Percentiles rank a stretch among this genome's conserved stretches.
Evolutionary conservation across 2,797 vertebrate species (phyloP).

Genomic region (Phylloscopus collybita): DNA sequence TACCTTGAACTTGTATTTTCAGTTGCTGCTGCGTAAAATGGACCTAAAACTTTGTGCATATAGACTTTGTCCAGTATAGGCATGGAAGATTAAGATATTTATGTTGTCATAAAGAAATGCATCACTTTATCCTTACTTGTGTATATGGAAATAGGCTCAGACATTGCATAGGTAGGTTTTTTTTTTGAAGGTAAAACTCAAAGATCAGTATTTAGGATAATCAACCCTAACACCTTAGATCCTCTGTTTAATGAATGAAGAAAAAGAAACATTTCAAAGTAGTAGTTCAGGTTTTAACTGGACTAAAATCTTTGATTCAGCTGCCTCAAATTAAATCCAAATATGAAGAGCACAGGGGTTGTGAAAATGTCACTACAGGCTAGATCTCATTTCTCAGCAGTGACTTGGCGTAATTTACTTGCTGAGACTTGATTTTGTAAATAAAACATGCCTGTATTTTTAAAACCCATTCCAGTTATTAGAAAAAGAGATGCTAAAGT

Average conservation of each 20-base stretch:
- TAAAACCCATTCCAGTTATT: background rate
- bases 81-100: background rate
- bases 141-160: background rate
- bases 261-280: background rate
- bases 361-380: background rate
- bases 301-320: background rate
- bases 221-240: background rate
- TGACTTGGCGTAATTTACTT: background rate
- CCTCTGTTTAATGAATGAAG: background rate
- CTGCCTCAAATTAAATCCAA: background rate
- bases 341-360: background rate
- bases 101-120: background rate
- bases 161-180: background rate
- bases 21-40: background rate
- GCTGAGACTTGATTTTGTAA: background rate
- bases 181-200: background rate
- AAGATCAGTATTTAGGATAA: background rate
- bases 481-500: background rate
- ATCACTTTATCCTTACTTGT: background rate
- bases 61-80: background rate
- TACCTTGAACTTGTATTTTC: background rate
- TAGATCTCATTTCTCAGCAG: background rate
- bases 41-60: background rate
- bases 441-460: background rate
- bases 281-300: background rate